Percentiles rank a stretch among this genome's conserved stretches.
Evolutionary conservation across 2,113 vertebrate species (phyloP).

Genomic region (Brachyhypopomus occidentalis): DNA sequence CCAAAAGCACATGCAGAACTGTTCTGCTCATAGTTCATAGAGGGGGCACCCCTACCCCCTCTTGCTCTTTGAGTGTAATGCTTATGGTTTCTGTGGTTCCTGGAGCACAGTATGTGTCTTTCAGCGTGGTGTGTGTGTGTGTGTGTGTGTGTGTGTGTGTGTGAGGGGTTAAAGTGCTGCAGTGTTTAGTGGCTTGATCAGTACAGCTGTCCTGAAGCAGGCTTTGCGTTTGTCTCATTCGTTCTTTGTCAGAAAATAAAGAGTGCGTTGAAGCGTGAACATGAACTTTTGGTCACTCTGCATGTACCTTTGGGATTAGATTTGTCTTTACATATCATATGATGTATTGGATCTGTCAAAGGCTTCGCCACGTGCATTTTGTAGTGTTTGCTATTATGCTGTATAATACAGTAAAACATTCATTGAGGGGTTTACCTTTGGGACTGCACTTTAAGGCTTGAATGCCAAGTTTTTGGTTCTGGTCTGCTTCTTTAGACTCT

Average conservation of each 20-base stretch:
- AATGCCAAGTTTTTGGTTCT: no score
- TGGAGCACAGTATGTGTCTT: conserved; percentile 4
- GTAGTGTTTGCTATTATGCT: not conserved
- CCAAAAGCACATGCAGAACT: not conserved
- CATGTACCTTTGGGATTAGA: no score
- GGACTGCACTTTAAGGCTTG: not conserved
- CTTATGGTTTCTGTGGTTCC: not conserved
- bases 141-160: not conserved
- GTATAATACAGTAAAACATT: not conserved
- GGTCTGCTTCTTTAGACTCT: no score
- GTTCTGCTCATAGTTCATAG: not conserved
- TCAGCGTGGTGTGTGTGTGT: conserved; percentile 11
- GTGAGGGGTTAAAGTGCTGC: conserved; percentile 29
- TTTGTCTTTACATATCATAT: no score
- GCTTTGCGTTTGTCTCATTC: not conserved
- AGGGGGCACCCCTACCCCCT: no score
- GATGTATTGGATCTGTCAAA: not conserved
- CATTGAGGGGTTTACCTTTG: not conserved
- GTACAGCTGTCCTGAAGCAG: conserved; percentile 25
- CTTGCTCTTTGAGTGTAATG: not conserved
- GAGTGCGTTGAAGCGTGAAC: no score
- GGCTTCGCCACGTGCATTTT: not conserved
- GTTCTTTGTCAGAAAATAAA: conserved; percentile 19
- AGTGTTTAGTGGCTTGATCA: conserved; percentile 41
- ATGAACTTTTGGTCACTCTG: not conserved